Evolutionary conservation across 2,888 invertebrate genomes (phyloP), one percentile per base, ranked within the genome.

Genomic region (Acronicta leporina): DNA sequence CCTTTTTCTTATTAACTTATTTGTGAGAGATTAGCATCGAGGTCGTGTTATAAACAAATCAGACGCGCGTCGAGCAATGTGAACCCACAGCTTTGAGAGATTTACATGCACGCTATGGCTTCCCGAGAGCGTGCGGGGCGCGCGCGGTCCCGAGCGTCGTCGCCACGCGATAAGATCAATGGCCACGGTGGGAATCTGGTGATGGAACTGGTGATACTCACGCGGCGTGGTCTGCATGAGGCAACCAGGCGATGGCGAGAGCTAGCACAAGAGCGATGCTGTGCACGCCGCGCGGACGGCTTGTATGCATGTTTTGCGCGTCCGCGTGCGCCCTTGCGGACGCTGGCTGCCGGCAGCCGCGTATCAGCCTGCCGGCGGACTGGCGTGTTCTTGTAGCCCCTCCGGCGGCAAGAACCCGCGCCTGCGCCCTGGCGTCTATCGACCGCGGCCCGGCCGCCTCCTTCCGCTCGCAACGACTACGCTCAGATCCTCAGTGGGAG

Each of bases 331-430:
- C 72, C 85, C 82, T 77, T 63, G 73, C 84, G 86, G 87, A 83
- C 86, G 88, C 85, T 80, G 79, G 84, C 87, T 88, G 87, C 87
- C 89, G 91, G 89, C 92, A 87, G 87, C 87, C 89, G 89, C 90
- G 90, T 86, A 73, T 78, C 82, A 83, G 85, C 83, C 91, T 81
- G 87, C 86, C 90, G 92, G 90, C 87, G 85, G 85, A 92, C 92
- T 89, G 87, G 77, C 86, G 85, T 79, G 75, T 71, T 82, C 81
- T 79, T 73, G 62, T 75, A 74, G 76, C 75, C 80, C 76, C 83
- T 75, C 73, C 69, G 80, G 79, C 84, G 80, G 79, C 80, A 75
- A 78, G 68, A 76, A 55, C 80, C 81, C 87, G 87, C 91, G 92
- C 91, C 76, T 89, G 91, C 92, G 91, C 91, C 74, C 80, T 56